Base-by-base conservation (phyloP, 2,113 vertebrate genomes). In the Euleptes europaea region DNA sequence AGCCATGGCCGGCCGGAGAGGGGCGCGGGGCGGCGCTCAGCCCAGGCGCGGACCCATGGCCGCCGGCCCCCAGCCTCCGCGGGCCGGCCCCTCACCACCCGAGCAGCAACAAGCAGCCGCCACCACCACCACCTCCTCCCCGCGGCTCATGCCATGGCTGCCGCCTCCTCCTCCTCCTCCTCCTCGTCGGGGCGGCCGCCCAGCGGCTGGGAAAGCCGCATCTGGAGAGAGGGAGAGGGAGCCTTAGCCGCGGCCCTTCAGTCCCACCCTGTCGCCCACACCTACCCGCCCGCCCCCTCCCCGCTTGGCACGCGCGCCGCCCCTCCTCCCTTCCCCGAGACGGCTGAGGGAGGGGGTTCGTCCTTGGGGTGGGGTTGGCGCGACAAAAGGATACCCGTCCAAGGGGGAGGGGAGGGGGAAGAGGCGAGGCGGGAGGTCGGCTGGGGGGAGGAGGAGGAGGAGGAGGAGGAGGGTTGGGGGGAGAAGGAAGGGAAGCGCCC, bases 1-100 rank as follows among this genome's bases (percentile, higher is more conserved):
- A 89, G 98, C 98, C 98, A 99, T 99, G 97, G 96, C 97, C 97
- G 93, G 76, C 89, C 40, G 79, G 74, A 84, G 90, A 84, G 6
- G 0, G 31, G 6, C 69, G n/a, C 44, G 8, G 72, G 65, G 65
- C 85, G 67, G 13, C 33, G 12, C 69, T 80, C 84, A 80, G 69
- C 77, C 70, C 12, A 33, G 60, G 40, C 57, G 70, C 57, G 60
- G 8, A 28, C 76, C 88, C 85, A 92, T 86, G 83, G 85, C 86
- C 85, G 28, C 7, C 57, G 73, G 28, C 3, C 15, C 28, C 3
- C 6, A 60, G 42, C 72, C 80, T 60, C 83, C 60, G 67, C 60
- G 38, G 44, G 82, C 78, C 42, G 23, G 77, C 79, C 86, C 83
- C 87, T 87, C 78, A 74, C 83, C 81, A 73, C 69, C 87, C 72